Evolutionary conservation across 1,140 invertebrate species (phyloP).

Genomic region (Danaus melanippus): DNA sequence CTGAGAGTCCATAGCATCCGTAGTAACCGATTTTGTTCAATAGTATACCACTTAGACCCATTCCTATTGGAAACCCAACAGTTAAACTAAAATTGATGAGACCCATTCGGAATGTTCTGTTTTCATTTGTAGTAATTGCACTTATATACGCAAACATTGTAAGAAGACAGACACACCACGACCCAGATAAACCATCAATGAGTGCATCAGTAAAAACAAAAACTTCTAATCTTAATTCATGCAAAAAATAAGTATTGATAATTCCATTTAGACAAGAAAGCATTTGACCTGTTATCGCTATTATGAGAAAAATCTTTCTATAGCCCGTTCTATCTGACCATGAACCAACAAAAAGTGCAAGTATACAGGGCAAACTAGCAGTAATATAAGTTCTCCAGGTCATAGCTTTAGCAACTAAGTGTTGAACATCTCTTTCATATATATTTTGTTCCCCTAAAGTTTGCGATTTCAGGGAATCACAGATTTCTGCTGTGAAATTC

Average conservation of each 20-base stretch:
- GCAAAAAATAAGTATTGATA: slow-evolving; percentile 67
- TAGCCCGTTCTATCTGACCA: slow-evolving; percentile 71
- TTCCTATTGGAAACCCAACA: slow-evolving; percentile 64
- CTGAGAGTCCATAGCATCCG: slow-evolving; percentile 47
- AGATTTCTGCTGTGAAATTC: slow-evolving; percentile 52
- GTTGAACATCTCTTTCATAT: slow-evolving; percentile 50
- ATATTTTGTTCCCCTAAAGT: slow-evolving; percentile 34
- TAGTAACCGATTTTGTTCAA: slow-evolving; percentile 58
- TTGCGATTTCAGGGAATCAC: slow-evolving; percentile 41
- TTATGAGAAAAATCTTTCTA: slow-evolving; percentile 72
- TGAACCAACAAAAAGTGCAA: slow-evolving; percentile 75
- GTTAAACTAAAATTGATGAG: slow-evolving; percentile 70
- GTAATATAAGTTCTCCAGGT: slow-evolving; percentile 45
- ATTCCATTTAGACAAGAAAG: slow-evolving; percentile 59
- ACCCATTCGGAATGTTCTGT: slow-evolving; percentile 72
- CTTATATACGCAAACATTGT: slow-evolving; percentile 72
- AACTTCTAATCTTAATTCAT: slow-evolving; percentile 50
- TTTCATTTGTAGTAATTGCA: slow-evolving; percentile 68
- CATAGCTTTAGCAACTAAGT: slow-evolving; percentile 36
- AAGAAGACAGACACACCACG: slow-evolving; percentile 70
- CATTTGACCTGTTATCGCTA: slow-evolving; percentile 45
- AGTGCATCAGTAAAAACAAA: slow-evolving; percentile 24
- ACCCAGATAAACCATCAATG: slow-evolving; percentile 59
- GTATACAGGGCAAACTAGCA: slow-evolving; percentile 70
- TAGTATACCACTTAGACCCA: slow-evolving; percentile 56